Evolutionary conservation across 2,888 invertebrate genomes (phyloP), one percentile per base, ranked within the genome.

Genomic region (Xylocampa areola): DNA sequence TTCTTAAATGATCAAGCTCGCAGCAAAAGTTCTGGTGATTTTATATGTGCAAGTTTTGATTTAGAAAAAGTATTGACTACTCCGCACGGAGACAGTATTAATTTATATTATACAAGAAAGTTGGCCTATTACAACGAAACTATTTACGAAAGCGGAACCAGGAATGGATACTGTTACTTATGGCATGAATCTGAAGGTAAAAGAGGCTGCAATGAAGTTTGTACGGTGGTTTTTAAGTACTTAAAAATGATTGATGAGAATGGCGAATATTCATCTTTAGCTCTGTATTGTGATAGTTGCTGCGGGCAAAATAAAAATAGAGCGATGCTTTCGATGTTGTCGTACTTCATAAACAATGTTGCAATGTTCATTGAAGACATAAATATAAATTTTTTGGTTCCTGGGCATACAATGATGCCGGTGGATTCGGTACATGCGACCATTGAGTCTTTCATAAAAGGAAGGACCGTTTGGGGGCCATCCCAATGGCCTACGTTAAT

Each of bases 201-300:
- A 51, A 41, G 79, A 49, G 79, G 80, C 11, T 57, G 70, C 29
- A 64, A 70, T 57, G 80, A 83, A 66, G 73, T 76, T 19, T 70
- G 72, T 37, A 78, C 66, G 29, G 80, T 48, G 41, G 29, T 72
- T 8, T 45, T 36, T 43, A 49, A 48, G 2, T 72, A 68, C 29
- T 40, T 68, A 19, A 16, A 60, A 48, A 58, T 65, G 43, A 32
- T 77, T 11, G 80, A 82, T 67, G 25, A 47, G 10, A 43, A 35
- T 30, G 36, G 23, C 8, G 25, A 58, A 0, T 16, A 16, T 8
- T 57, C 51, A 37, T 43, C 41, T 16, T 16, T 73, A 11, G 25
- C 70, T 17, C 29, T 70, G 17, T 74, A 74, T 30, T 64, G 54
- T 16, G 69, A 68, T 45, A 47, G 49, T 6, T 69, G 71, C 14